Conservation (phyloP, 35 echinoderm and acorn worm species). For the Hemicentrotus pulcherrimus region DNA sequence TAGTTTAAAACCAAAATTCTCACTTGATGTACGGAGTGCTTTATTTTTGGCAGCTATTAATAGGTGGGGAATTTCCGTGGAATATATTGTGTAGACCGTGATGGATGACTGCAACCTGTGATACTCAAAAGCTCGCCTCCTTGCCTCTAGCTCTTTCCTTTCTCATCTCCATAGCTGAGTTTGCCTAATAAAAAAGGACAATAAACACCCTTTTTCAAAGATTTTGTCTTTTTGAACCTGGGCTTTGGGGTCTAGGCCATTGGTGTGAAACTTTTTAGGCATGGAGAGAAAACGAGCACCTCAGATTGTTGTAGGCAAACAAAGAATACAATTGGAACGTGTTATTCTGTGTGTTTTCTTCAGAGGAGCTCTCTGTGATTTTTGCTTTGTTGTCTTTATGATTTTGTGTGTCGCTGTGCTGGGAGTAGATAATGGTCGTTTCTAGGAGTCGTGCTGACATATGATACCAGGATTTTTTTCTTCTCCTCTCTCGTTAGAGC, state of each 20-base stretch:
- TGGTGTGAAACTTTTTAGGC: not conserved
- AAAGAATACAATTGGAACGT: not conserved
- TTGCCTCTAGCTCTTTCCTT: not conserved
- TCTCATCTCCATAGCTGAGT: not conserved
- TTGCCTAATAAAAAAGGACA: not conserved
- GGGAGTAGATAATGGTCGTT: not conserved
- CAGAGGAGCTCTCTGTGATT: not conserved
- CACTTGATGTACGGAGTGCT: no score
- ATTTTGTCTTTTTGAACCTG: not conserved
- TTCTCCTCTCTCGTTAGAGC: not conserved
- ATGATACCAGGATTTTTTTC: not conserved
- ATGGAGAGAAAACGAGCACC: not conserved
- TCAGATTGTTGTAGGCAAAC: not conserved
- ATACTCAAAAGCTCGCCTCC: not conserved
- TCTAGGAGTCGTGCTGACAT: not conserved
- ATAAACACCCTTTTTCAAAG: not conserved
- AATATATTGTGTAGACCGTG: not conserved
- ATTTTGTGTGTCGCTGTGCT: not conserved
- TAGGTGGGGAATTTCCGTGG: not conserved
- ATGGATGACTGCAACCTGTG: not conserved
- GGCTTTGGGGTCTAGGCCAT: not conserved
- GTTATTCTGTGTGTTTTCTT: conserved; percentile 12
- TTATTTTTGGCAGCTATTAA: no score
- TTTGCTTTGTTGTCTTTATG: not conserved
- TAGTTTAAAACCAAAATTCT: no score